A percentile compares a stretch with the other conserved stretches of the same genome.
Evolutionary conservation across 2,797 vertebrate genomes (phyloP).

Genomic region (Sebastes nivosus): DNA sequence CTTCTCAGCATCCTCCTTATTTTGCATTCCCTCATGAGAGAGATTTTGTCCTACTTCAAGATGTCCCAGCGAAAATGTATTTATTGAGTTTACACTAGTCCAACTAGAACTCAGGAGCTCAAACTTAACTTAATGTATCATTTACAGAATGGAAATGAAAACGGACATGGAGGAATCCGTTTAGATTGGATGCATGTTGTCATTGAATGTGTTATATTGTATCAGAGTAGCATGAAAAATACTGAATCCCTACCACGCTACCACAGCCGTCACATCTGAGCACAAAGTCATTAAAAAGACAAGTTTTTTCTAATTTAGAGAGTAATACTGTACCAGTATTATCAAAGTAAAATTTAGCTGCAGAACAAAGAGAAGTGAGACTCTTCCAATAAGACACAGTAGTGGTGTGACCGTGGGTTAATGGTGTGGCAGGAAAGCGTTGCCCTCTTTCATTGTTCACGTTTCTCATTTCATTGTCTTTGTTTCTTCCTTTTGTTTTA

Average conservation of each 20-base stretch:
- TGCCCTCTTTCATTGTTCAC: constrained; percentile 51
- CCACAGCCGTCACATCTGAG: neutral
- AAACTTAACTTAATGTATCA: neutral
- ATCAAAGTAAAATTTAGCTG: neutral
- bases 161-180: neutral
- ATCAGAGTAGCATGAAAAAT: neutral
- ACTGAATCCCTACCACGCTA: neutral
- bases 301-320: constrained; percentile 4
- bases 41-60: constrained; percentile 26
- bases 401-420: constrained; percentile 1
- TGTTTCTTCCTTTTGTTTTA: constrained; percentile 78
- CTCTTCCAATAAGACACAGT: neutral
- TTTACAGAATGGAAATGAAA: neutral
- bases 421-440: constrained; percentile 35
- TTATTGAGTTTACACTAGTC: neutral
- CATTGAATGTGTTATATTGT: neutral
- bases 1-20: constrained; percentile 30
- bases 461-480: constrained; percentile 80
- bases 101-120: neutral
- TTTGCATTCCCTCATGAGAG: constrained; percentile 11
- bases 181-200: neutral
- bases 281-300: neutral
- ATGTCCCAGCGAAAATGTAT: neutral
- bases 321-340: neutral
- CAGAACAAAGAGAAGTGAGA: neutral